A percentile compares a stretch with the other conserved stretches of the same genome.
These are phyloP conservation scores for Zaprionus ghesquierei DNA, from an alignment of 1,140 invertebrate species.

Conservation along the genomic window DNA sequence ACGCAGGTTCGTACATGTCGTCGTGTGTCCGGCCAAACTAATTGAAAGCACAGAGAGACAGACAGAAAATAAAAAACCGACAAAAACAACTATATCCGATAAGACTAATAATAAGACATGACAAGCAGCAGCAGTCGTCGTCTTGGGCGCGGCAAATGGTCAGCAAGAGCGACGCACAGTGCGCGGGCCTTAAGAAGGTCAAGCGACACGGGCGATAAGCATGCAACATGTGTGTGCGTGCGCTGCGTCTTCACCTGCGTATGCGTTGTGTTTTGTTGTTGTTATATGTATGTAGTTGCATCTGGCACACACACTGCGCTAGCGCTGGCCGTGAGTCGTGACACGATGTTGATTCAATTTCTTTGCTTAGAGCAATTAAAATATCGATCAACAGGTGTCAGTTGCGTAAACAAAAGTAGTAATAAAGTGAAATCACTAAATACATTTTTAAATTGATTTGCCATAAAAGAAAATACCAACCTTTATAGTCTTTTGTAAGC, in stretches of 20 bases:
- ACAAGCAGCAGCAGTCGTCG: slow-evolving; percentile 27
- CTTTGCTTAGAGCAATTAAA: background rate
- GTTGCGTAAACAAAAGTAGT: background rate
- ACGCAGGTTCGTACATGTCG: slow-evolving; percentile 87
- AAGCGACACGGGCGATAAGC: slow-evolving; percentile 38
- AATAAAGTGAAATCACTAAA: background rate
- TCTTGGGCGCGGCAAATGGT: slow-evolving; percentile 56
- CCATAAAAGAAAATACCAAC: background rate
- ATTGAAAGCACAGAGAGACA: slow-evolving; percentile 15
- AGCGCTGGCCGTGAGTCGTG: background rate
- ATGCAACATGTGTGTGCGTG: slow-evolving; percentile 37
- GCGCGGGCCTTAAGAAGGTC: slow-evolving; percentile 50
- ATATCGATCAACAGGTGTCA: background rate
- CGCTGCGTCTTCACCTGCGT: slow-evolving; percentile 16
- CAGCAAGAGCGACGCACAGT: slow-evolving; percentile 19
- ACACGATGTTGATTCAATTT: background rate
- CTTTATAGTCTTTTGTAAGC: too few species aligned
- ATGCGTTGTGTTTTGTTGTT: background rate
- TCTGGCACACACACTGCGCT: slow-evolving; percentile 17
- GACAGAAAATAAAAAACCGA: background rate
- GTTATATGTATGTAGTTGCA: too few species aligned
- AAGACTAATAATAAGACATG: slow-evolving; percentile 51
- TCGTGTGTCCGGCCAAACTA: slow-evolving; percentile 4
- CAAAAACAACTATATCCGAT: slow-evolving; percentile 28
- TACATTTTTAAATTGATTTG: background rate